These are phyloP conservation scores for Virgularia gustaviana DNA, from an alignment of 92 coral and sea anemone species.

Conservation along the genomic window DNA sequence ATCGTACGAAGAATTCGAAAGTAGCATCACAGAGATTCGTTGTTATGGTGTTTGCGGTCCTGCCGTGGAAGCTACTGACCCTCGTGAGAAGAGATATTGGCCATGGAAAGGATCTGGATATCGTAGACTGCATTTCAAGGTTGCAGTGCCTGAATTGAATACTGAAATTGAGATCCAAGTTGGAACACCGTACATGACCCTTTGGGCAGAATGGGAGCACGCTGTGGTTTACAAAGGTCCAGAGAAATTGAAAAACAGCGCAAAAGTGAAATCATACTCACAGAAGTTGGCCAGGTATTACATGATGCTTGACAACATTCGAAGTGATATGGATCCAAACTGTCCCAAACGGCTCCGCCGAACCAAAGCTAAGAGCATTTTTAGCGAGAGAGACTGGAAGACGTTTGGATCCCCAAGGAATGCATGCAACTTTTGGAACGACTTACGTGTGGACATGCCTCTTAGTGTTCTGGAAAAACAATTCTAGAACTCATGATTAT, in stretches of 20 bases:
- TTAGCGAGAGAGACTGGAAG: slow-evolving; percentile 1
- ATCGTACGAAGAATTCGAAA: neutral
- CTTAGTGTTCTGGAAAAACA: too few species aligned
- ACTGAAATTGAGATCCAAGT: slow-evolving; percentile 32
- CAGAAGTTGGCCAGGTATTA: slow-evolving; percentile 29
- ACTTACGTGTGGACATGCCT: slow-evolving; percentile 25
- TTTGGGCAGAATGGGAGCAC: slow-evolving; percentile 44
- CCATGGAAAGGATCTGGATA: slow-evolving; percentile 33
- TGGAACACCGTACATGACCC: slow-evolving; percentile 44
- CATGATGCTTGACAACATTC: slow-evolving; percentile 32
- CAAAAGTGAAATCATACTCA: slow-evolving; percentile 7
- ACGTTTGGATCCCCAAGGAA: slow-evolving; percentile 11
- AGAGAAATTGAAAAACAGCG: neutral
- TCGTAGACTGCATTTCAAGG: slow-evolving; percentile 41
- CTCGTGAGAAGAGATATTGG: slow-evolving; percentile 16
- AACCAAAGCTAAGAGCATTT: neutral
- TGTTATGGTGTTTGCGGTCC: slow-evolving; percentile 38
- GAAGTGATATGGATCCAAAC: slow-evolving; percentile 8
- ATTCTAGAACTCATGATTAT: too few species aligned
- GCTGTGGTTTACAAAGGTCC: slow-evolving; percentile 34
- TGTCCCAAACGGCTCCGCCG: slow-evolving; percentile 21
- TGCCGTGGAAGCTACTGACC: slow-evolving; percentile 4
- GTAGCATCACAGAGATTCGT: slow-evolving; percentile 4
- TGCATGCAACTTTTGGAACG: slow-evolving; percentile 21
- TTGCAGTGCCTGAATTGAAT: slow-evolving; percentile 2